Percentiles rank a stretch among this genome's conserved stretches.
Conservation (phyloP, 2,888 invertebrate species). For the Conops quadrifasciatus region DNA sequence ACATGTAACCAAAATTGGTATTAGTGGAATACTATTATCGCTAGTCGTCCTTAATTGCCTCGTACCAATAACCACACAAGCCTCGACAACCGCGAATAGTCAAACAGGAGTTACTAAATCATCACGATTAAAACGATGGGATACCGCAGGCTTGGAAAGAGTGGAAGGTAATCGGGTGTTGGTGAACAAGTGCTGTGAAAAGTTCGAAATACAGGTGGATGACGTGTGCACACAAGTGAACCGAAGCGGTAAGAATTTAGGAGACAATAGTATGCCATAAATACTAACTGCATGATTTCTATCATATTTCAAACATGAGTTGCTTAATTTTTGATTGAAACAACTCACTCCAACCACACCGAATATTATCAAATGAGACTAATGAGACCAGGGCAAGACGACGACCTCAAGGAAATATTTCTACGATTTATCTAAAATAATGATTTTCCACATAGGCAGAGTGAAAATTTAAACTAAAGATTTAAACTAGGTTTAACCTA, state of each 20-base stretch:
- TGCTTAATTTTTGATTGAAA: too few species aligned
- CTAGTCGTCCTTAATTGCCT: slow-evolving; percentile 25
- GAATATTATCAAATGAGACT: too few species aligned
- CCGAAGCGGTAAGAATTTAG: slow-evolving; percentile 69
- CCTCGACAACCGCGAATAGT: background rate
- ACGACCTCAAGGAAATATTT: too few species aligned
- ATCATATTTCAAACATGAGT: too few species aligned
- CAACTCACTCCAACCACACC: too few species aligned
- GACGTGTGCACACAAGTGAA: slow-evolving; percentile 72
- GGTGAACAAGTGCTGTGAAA: slow-evolving; percentile 83
- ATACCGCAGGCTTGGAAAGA: slow-evolving; percentile 36
- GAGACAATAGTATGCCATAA: background rate
- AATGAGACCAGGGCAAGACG: too few species aligned
- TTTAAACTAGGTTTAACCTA: too few species aligned
- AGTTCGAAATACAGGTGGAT: slow-evolving; percentile 75
- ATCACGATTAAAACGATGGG: slow-evolving; percentile 39
- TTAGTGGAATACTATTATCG: slow-evolving; percentile 7
- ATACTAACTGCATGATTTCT: background rate
- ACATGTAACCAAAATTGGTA: background rate
- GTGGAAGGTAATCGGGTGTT: slow-evolving; percentile 63
- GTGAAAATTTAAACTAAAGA: too few species aligned
- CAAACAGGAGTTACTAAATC: slow-evolving; percentile 34
- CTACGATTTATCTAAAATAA: too few species aligned
- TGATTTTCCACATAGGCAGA: too few species aligned
- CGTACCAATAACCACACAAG: slow-evolving; percentile 10